Evolutionary conservation across 2,888 invertebrate species (phyloP).

Genomic region (Campaea margaritaria): DNA sequence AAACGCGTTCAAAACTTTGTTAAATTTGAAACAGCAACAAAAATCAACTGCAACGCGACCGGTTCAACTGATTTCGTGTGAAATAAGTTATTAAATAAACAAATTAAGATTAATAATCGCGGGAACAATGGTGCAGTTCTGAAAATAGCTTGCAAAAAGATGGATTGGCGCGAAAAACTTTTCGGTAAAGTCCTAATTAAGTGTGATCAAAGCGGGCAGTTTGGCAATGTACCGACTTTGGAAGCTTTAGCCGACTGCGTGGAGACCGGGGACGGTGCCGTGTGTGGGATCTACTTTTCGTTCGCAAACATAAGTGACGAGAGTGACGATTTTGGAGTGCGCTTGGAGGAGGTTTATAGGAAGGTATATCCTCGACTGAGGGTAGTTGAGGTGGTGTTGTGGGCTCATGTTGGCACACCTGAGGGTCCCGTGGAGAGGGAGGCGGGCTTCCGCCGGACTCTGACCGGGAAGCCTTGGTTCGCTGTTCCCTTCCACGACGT

Average conservation of each 20-base stretch:
- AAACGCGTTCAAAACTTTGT: background rate
- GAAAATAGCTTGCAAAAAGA: conserved; percentile 46
- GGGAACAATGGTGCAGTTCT: conserved; percentile 17
- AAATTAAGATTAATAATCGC: conserved; percentile 16
- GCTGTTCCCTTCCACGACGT: conserved; percentile 89
- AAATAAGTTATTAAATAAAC: conserved; percentile 26
- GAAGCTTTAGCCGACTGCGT: conserved; percentile 78
- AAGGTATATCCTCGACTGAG: conserved; percentile 81
- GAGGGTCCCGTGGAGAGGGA: conserved; percentile 88
- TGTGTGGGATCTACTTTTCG: conserved; percentile 88
- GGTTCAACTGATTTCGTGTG: conserved; percentile 21
- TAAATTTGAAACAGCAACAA: conserved; percentile 7
- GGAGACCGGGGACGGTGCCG: conserved; percentile 79
- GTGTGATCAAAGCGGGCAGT: conserved; percentile 80
- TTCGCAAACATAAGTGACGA: conserved; percentile 89
- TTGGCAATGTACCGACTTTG: conserved; percentile 73
- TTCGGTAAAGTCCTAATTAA: conserved; percentile 84
- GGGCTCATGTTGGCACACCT: conserved; percentile 85
- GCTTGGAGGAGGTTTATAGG: conserved; percentile 86
- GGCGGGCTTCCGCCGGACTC: conserved; percentile 86
- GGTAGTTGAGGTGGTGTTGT: conserved; percentile 88
- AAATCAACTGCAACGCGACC: conserved; percentile 38
- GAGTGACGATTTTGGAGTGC: conserved; percentile 88
- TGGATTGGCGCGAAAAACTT: conserved; percentile 87
- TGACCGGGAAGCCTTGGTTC: conserved; percentile 88